phyloP scores from a whole-genome alignment of 2,797 vertebrate species.

The Psittacula derbiana region DNA sequence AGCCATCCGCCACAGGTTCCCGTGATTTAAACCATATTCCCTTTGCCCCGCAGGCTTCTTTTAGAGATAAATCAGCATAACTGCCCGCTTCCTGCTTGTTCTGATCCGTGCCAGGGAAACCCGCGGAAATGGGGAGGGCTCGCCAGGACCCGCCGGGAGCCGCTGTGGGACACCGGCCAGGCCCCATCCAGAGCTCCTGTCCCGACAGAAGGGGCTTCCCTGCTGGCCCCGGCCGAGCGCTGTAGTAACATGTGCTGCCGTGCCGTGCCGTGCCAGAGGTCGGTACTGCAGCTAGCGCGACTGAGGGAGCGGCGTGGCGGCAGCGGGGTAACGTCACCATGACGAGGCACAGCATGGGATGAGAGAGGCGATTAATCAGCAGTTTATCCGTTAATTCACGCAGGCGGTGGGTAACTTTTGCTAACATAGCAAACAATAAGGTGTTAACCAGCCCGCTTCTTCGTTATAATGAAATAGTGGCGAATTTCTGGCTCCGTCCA shows the following conservation, averaged over 20 bases:
- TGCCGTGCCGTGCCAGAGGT: background rate
- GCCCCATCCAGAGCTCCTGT: background rate
- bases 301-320: background rate
- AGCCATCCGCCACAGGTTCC: accelerated
- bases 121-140: background rate
- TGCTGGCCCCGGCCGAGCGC: accelerated
- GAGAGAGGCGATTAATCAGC: no score
- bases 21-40: accelerated
- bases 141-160: accelerated
- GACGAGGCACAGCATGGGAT: accelerated
- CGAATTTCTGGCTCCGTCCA: background rate
- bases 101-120: background rate
- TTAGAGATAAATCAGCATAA: background rate
- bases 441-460: accelerated
- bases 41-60: background rate
- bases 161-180: accelerated
- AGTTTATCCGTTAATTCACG: background rate
- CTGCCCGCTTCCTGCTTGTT: background rate
- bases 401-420: no score
- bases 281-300: background rate
- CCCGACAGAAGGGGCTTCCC: background rate
- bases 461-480: background rate
- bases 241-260: background rate
- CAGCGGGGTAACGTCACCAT: background rate
- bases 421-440: accelerated